Evolutionary conservation across 2,797 vertebrate genomes (phyloP), one percentile per base, ranked within the genome.

Genomic region (Xerus rutilus): DNA sequence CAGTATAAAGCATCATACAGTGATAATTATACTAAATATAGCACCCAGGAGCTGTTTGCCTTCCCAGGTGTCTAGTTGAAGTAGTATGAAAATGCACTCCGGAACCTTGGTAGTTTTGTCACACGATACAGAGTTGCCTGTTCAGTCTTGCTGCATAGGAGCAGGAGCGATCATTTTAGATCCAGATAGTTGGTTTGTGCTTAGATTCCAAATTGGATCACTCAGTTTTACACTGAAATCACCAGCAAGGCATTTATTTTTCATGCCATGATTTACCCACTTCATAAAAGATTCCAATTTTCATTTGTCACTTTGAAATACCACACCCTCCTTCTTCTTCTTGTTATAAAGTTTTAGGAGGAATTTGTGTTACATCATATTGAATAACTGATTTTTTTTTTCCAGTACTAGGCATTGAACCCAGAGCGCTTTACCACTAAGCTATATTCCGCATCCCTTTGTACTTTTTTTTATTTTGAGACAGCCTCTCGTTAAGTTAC

Each of bases 311-410:
- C 43, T 95, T 95, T 76, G 32, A 35, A 89, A 47, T 89, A n/a
- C 15, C 4, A 7, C 7, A 65, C 2, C 30, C 8, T 91, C 45
- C 59, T n/a, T 52, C 89, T 67, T 79, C 62, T 92, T 67, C 3
- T 45, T 82, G 54, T 93, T 94, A 83, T 18, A 45, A 95, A 93
- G 25, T 93, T 98, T 97, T 62, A 91, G 79, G 67, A 91, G 39
- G 47, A 81, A 43, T 88, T 93, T 93, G 85, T 90, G 52, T 94
- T 49, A 69, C 18, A 79, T 43, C 23, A 39, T 67, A 28, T 74
- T 78, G 21, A 95, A 62, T 86, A 92, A 89, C 45, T 95, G 47
- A 62, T 25, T 62, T 25, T 57, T 57, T 57, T 57, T 57, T 57
- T 57, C n/a, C 20, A 57, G 20, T 57, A 57, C 54, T 57, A 57